phyloP scores from a whole-genome alignment of 2,113 vertebrate species.

The Elgaria multicarinata region DNA sequence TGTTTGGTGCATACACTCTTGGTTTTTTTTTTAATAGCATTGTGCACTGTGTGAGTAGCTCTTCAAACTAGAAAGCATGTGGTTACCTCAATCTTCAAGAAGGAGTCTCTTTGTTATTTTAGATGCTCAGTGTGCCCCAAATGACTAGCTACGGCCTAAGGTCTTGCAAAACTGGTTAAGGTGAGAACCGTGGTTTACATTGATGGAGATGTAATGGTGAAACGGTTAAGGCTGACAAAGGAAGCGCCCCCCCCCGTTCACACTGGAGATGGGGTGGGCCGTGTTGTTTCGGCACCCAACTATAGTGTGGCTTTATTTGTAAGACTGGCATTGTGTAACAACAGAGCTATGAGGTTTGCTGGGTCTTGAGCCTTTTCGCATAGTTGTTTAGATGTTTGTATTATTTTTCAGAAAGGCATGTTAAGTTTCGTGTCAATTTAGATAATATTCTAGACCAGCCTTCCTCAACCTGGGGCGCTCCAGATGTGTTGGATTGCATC shows the following conservation, averaged over 20 bases:
- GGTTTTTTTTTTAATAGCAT: neutral
- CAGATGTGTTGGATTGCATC: too few species aligned
- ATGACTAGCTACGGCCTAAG: neutral
- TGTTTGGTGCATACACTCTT: accelerated
- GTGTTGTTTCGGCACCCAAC: neutral
- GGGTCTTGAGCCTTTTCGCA: neutral
- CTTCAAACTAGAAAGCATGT: neutral
- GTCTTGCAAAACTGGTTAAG: neutral
- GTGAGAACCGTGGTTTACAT: too few species aligned
- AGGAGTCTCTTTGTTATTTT: neutral
- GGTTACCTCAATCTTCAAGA: neutral
- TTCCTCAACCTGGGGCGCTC: too few species aligned
- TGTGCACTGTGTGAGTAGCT: neutral
- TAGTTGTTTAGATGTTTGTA: neutral
- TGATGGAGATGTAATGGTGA: neutral
- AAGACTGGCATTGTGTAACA: neutral
- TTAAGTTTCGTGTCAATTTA: neutral
- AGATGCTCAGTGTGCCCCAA: neutral
- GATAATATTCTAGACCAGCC: neutral
- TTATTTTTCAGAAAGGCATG: neutral
- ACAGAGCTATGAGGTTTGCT: neutral
- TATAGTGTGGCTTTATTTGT: neutral
- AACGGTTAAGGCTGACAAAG: neutral
- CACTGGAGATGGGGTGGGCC: neutral
- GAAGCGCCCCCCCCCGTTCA: too few species aligned